Conservation (phyloP, 2,797 vertebrate genomes). For the Choloepus didactylus region DNA sequence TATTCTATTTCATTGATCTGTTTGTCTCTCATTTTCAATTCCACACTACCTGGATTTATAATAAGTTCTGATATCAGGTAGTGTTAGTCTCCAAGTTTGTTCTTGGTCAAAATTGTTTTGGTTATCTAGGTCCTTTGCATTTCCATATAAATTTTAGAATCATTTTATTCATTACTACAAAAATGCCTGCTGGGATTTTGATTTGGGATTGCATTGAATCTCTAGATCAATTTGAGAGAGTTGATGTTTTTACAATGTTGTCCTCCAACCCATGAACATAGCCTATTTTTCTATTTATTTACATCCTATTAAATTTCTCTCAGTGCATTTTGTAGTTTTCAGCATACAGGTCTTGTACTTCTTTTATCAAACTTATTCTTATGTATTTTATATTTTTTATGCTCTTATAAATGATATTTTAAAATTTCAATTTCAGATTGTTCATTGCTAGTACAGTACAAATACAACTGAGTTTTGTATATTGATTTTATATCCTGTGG, state of each 20-base stretch:
- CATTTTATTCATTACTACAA: neutral
- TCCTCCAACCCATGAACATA: no score
- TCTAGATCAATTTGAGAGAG: no score
- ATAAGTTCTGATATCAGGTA: neutral
- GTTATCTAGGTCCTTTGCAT: neutral
- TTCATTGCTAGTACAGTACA: neutral
- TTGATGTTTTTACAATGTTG: no score
- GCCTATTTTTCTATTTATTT: no score
- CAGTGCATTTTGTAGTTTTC: no score
- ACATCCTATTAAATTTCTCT: no score
- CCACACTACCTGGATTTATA: neutral
- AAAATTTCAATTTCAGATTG: neutral
- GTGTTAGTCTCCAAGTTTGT: neutral
- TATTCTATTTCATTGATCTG: neutral
- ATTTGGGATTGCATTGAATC: no score
- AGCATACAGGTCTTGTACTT: no score
- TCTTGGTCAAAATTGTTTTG: neutral
- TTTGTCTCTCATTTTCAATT: slow-evolving; percentile 1
- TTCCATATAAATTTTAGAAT: neutral
- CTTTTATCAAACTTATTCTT: no score
- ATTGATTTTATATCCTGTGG: neutral
- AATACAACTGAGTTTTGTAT: neutral
- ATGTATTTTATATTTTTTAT: neutral
- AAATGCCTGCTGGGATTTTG: neutral
- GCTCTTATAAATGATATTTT: neutral